Conservation (phyloP, 2,113 vertebrate genomes). For the Xyliphius kryptos region DNA sequence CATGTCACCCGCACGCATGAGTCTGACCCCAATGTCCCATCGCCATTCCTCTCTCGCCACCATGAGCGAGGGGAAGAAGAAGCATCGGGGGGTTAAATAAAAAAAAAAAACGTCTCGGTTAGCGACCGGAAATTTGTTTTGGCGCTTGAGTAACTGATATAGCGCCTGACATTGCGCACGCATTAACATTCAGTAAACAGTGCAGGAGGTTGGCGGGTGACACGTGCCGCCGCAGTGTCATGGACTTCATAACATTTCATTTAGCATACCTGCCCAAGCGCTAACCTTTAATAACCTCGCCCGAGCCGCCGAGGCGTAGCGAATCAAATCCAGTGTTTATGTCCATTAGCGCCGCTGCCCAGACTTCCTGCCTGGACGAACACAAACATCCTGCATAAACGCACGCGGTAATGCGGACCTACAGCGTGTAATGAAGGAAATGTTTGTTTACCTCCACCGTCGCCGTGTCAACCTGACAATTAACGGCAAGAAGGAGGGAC, state of each 20-base stretch:
- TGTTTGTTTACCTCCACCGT: neutral
- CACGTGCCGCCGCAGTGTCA: constrained; percentile 1
- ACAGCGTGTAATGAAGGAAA: neutral
- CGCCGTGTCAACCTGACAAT: no score
- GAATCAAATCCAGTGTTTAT: constrained; percentile 23
- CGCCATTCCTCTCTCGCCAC: constrained; percentile 37
- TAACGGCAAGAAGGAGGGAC: no score
- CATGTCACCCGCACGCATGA: no score
- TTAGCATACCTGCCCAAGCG: constrained; percentile 44
- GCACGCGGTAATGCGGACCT: neutral
- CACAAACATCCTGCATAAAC: constrained; percentile 13
- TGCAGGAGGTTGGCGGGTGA: constrained; percentile 5
- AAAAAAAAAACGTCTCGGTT: constrained; percentile 45
- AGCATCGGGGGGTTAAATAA: constrained; percentile 26
- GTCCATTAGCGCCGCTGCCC: constrained; percentile 29
- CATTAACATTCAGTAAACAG: constrained; percentile 56
- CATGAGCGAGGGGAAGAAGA: constrained; percentile 29
- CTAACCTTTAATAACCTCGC: constrained; percentile 24
- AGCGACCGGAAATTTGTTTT: constrained; percentile 57
- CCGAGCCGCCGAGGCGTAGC: constrained; percentile 24
- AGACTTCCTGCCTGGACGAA: constrained; percentile 25
- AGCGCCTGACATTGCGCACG: constrained; percentile 58
- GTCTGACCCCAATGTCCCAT: constrained; percentile 28
- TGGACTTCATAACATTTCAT: constrained; percentile 46
- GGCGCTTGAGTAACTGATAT: constrained; percentile 52